Conservation (phyloP, 2,113 vertebrate species). For the Lethenteron camtschaticum region DNA sequence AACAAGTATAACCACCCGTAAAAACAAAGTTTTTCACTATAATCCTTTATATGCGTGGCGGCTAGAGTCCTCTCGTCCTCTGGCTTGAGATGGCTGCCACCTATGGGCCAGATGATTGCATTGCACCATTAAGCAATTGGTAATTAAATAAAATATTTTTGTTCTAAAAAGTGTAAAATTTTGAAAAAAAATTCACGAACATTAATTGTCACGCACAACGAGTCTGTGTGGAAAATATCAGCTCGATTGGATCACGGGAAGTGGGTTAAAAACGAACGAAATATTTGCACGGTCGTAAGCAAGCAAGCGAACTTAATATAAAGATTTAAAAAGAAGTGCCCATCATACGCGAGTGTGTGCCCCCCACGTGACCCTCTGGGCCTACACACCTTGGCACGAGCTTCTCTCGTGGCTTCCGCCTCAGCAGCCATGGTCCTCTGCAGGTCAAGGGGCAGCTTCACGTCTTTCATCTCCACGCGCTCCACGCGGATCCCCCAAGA, state of each 20-base stretch:
- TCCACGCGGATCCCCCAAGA: conserved; percentile 23
- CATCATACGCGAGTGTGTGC: too few relatives aligned
- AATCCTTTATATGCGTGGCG: not conserved
- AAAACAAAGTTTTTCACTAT: not conserved
- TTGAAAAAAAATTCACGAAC: too few relatives aligned
- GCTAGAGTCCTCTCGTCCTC: not conserved
- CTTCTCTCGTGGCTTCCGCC: conserved; percentile 19
- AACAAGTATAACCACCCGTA: too few relatives aligned
- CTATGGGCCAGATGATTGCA: not conserved
- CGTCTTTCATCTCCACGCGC: conserved; percentile 20
- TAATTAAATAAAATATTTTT: too few relatives aligned
- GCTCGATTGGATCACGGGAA: too few relatives aligned
- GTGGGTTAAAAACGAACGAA: too few relatives aligned
- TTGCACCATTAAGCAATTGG: too few relatives aligned
- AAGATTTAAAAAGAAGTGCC: not conserved
- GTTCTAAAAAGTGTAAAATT: too few relatives aligned
- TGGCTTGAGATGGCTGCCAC: not conserved
- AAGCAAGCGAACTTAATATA: not conserved
- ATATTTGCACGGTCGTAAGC: not conserved
- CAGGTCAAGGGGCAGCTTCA: conserved; percentile 16
- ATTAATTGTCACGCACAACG: too few relatives aligned
- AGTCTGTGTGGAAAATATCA: too few relatives aligned
- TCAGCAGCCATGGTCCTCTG: conserved; percentile 24
- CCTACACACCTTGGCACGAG: conserved; percentile 19
- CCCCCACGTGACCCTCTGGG: not conserved